Percentiles rank a stretch among this genome's conserved stretches.
Conservation (phyloP, 2,888 invertebrate genomes). For the Hyppa rectilinea region DNA sequence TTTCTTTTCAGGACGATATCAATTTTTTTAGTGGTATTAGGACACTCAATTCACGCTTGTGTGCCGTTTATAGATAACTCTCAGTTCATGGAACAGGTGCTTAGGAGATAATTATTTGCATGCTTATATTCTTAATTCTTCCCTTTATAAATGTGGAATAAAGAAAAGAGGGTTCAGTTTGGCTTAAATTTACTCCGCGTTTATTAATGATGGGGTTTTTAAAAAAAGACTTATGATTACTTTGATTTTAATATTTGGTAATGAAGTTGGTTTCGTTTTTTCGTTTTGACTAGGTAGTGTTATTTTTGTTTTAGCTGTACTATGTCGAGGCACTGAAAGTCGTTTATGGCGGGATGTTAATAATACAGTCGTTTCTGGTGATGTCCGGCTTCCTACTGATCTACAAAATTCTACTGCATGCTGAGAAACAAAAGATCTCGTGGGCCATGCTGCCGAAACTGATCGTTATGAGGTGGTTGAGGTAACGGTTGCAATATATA, state of each 20-base stretch:
- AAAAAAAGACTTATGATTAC: too few relatives aligned
- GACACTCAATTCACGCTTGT: slow-evolving; percentile 56
- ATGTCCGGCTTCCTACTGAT: slow-evolving; percentile 70
- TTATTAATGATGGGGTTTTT: too few relatives aligned
- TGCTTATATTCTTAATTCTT: background rate
- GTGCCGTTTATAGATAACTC: slow-evolving; percentile 49
- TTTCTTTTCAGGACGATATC: slow-evolving; percentile 40
- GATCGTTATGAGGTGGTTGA: slow-evolving; percentile 68
- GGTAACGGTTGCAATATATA: slow-evolving; percentile 64
- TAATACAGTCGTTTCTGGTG: slow-evolving; percentile 71
- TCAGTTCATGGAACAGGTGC: slow-evolving; percentile 65
- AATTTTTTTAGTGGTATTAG: slow-evolving; percentile 25
- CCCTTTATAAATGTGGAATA: background rate
- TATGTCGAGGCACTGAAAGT: background rate
- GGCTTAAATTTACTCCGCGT: too few relatives aligned
- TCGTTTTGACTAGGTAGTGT: background rate
- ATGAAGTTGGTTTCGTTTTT: background rate
- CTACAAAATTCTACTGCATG: slow-evolving; percentile 63
- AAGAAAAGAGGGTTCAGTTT: background rate
- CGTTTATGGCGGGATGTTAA: slow-evolving; percentile 59
- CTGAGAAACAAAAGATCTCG: slow-evolving; percentile 53
- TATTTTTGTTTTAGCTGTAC: slow-evolving; percentile 47
- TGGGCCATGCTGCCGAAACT: slow-evolving; percentile 62
- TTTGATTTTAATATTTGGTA: background rate
- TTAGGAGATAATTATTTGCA: slow-evolving; percentile 2